Evolutionary conservation across 23 tunicate species (phyloP), one percentile per base, ranked within the genome.

Genomic region (Trididemnum nubilum): DNA sequence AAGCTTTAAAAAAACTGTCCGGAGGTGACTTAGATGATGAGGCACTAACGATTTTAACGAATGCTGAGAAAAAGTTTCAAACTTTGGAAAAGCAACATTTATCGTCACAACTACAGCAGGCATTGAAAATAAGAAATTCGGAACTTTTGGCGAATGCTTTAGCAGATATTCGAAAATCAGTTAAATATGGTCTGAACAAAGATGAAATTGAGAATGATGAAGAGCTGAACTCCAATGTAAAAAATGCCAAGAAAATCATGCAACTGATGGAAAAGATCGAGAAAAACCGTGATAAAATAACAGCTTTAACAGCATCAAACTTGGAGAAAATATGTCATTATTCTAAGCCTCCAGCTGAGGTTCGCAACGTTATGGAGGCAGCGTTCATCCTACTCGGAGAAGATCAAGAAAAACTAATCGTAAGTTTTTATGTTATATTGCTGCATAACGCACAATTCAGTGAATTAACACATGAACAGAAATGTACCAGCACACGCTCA

Each of bases 371-470:
- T 15, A 61, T 61, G 29, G 67, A 61, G n/a, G 67, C 67, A 61
- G 29, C 67, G 26, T 61, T 61, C n/a, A 61, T 61, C n/a, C 26
- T 61, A 21, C 67, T 61, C 67, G 67, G 67, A 61, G 67, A 61
- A 61, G 67, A 61, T 24, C 67, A 61, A 61, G 67, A 61, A 21
- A 61, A 61, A 61, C 29, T 61, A 61, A 24, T 61, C 18, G 67
- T 61, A 61, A 61, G 67, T 61, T 49, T 9, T 49, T n/a, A n/a
- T n/a, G n/a, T n/a, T n/a, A n/a, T n/a, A n/a, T n/a, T n/a, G n/a
- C n/a, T n/a, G n/a, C n/a, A n/a, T n/a, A n/a, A n/a, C n/a, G n/a
- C n/a, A n/a, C n/a, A n/a, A n/a, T n/a, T n/a, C n/a, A n/a, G n/a
- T n/a, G n/a, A n/a, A n/a, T n/a, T n/a, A n/a, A n/a, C n/a, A n/a